Evolutionary conservation across 2,113 vertebrate genomes (phyloP).

Genomic region (Symphodus melops): DNA sequence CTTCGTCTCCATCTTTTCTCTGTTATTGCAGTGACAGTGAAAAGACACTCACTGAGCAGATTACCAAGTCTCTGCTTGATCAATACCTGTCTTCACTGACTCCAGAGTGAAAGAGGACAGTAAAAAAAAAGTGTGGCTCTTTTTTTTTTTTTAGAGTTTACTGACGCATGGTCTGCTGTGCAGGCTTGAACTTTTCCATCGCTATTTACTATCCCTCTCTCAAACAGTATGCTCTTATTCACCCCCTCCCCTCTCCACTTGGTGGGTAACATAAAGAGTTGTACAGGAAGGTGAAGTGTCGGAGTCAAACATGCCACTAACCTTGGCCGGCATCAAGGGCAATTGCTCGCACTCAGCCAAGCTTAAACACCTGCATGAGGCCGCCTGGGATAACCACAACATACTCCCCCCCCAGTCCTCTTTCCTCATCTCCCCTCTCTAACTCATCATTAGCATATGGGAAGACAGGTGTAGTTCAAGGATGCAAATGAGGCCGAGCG

Average conservation of each 20-base stretch:
- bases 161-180: too few species aligned
- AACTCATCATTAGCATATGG: conserved; percentile 67
- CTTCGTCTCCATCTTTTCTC: conserved; percentile 2
- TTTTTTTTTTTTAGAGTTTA: too few species aligned
- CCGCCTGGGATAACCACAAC: conserved; percentile 40
- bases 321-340: conserved; percentile 67
- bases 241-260: conserved; percentile 7
- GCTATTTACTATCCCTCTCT: neutral
- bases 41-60: conserved; percentile 2
- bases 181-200: neutral
- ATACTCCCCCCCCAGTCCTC: conserved; percentile 1
- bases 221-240: conserved; percentile 1
- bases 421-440: conserved; percentile 2
- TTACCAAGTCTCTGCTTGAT: conserved; percentile 10
- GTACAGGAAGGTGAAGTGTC: conserved; percentile 63
- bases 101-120: neutral
- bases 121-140: neutral
- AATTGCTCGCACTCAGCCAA: conserved; percentile 35
- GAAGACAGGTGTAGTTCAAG: conserved; percentile 54
- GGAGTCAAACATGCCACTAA: conserved; percentile 56
- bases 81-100: neutral
- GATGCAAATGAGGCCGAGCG: conserved; percentile 49
- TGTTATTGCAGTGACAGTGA: neutral
- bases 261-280: conserved; percentile 30
- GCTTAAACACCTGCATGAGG: conserved; percentile 57